Evolutionary conservation across 2,113 vertebrate genomes (phyloP), one percentile per base, ranked within the genome.

Genomic region (Mohoua ochrocephala): DNA sequence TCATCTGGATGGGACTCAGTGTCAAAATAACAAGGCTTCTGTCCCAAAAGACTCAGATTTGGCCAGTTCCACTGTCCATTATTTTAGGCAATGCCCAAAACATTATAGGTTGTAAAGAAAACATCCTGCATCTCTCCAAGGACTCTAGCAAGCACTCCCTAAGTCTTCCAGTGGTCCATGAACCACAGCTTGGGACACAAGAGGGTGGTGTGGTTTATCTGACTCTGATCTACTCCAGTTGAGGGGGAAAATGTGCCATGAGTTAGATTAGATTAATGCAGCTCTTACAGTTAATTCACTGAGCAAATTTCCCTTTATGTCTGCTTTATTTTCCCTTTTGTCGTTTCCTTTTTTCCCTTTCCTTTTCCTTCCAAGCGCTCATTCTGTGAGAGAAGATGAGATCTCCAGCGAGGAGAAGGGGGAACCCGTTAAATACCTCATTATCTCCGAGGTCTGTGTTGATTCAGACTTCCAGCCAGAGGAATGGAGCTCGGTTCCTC

Each of bases 401-500:
- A 57, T 81, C 61, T 86, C 39, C 44, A 74, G 56, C 7, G 15
- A 44, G 65, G 81, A 84, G 56, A 59, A 61, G 81, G 60, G 81
- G 50, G 85, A 90, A 91, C 79, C 37, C 3, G 4, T 84, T 95
- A 96, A 80, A 94, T 67, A 60, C 50, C 57, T 84, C 41, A 42
- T 88, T 85, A 87, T 71, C 71, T 59, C 69, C 1, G 1, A 63
- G 75, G 84, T 84, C 84, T 37, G 68, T 81, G 95, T 94, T 91
- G 86, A 73, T 95, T 95, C 85, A 85, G 91, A 95, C 96, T 87
- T 88, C 33, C 52, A 93, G 84, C 57, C 80, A 87, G 92, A 97
- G 91, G 70, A 94, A 97, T 77, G 80, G 95, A 94, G 92, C 75
- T 95, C 53, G 45, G 67, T 81, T 94, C 94, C 77, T 95, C 94